These are phyloP conservation scores for Xylocampa areola DNA, from an alignment of 2,888 invertebrate genomes.

Conservation along the genomic window DNA sequence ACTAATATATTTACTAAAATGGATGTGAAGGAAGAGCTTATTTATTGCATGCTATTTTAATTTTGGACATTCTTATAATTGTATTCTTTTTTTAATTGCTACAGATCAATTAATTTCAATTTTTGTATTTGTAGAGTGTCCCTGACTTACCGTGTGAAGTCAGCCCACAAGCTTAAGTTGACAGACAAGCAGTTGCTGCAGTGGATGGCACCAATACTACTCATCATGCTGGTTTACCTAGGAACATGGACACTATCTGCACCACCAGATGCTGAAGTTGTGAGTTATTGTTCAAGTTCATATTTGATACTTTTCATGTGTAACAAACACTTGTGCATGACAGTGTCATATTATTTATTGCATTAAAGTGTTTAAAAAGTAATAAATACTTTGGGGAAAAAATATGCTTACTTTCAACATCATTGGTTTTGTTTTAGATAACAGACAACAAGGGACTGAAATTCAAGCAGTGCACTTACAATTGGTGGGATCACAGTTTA, in stretches of 20 bases:
- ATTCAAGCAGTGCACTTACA: constrained; percentile 97
- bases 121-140: constrained; percentile 93
- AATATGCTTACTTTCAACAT: too few relatives aligned
- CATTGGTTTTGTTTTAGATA: constrained; percentile 85
- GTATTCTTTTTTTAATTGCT: too few relatives aligned
- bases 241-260: constrained; percentile 97
- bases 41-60: too few relatives aligned
- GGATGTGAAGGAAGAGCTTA: too few relatives aligned
- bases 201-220: constrained; percentile 97
- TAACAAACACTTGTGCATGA: too few relatives aligned
- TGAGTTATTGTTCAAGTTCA: too few relatives aligned
- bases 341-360: too few relatives aligned
- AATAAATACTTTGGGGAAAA: too few relatives aligned
- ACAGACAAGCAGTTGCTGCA: constrained; percentile 97
- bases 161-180: constrained; percentile 97
- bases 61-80: too few relatives aligned
- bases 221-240: constrained; percentile 96
- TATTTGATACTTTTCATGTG: too few relatives aligned
- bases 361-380: too few relatives aligned
- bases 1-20: too few relatives aligned
- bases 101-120: background rate
- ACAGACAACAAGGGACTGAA: constrained; percentile 93
- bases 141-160: constrained; percentile 97
- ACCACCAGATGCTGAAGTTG: constrained; percentile 94
- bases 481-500: constrained; percentile 98